Base-by-base conservation (phyloP, 35 echinoderm and acorn worm species). In the Apostichopus japonicus region DNA sequence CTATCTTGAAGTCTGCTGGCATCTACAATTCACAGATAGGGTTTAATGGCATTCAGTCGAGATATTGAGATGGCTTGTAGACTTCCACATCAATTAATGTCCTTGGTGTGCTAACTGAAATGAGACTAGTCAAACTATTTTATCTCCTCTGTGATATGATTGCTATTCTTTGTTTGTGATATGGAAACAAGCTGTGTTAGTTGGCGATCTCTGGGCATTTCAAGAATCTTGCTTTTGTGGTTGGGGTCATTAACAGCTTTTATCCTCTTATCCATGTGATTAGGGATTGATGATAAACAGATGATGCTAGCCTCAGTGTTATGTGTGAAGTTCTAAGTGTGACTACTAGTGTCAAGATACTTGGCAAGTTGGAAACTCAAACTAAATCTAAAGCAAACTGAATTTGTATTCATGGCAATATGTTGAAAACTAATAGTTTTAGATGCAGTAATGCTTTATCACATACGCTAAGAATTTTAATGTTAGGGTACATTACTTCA, bases 11-110 rank as follows among this genome's bases (percentile, higher is more conserved):
- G 71, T 14, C 21, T 75, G 71, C 33, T 61, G 57, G 57, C 13
- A 61, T 61, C 57, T 61, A 13, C 13, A 61, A 1, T 61, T 5
- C 57, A 61, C 13, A 61, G 57, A 61, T 61, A 10, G 13, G 57
- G 8, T 61, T 61, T 61, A 61, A 61, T 61, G 57, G 57, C 16
- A 75, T 75, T 75, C 71, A 84, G 81, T 57, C 10, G 55, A 54
- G 81, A 80, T 84, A 84, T 84, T 21, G 53, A 84, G 55, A 84
- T 10, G 23, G 21, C 16, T 84, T 84, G 81, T 84, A 84, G 81
- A 84, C 55, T 58, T 84, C 81, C 15, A 84, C 24, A 58, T 57
- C 81, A 84, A 84, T 84, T 84, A 84, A 84, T 84, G 17, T 58
- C 23, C 51, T 58, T 84, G 51, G 54, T 54, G 52, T 56, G 56